phyloP scores from a whole-genome alignment of 2,113 vertebrate genomes.

The Dasyurus viverrinus region DNA sequence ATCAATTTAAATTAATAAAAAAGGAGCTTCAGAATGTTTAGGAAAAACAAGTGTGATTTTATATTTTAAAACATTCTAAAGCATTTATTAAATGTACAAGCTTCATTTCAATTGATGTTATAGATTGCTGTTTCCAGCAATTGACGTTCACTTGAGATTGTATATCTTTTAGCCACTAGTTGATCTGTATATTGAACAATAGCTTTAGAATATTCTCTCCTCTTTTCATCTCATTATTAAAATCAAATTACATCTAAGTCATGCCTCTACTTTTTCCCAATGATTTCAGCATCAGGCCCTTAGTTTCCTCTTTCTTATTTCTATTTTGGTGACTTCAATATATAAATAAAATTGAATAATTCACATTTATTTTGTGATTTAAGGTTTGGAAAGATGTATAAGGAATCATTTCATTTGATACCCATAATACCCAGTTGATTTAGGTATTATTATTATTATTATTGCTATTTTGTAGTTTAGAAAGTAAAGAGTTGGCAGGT shows the following conservation, averaged over 20 bases:
- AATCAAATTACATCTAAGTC: neutral
- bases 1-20: neutral
- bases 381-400: neutral
- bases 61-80: conserved; percentile 24
- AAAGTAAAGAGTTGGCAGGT: neutral
- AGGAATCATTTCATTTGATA: neutral
- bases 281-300: neutral
- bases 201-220: conserved; percentile 11
- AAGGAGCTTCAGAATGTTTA: neutral
- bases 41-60: conserved; percentile 4
- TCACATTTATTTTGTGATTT: neutral
- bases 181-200: conserved; percentile 14
- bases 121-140: neutral
- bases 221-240: neutral
- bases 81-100: conserved; percentile 16
- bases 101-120: neutral
- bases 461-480: neutral
- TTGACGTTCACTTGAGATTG: neutral
- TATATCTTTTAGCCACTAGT: conserved; percentile 25
- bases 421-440: neutral
- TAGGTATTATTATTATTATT: neutral
- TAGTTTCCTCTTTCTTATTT: neutral
- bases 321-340: neutral
- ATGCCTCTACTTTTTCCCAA: neutral
- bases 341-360: neutral